Evolutionary conservation across 1,140 invertebrate genomes (phyloP).

Genomic region (Thrips palmi): DNA sequence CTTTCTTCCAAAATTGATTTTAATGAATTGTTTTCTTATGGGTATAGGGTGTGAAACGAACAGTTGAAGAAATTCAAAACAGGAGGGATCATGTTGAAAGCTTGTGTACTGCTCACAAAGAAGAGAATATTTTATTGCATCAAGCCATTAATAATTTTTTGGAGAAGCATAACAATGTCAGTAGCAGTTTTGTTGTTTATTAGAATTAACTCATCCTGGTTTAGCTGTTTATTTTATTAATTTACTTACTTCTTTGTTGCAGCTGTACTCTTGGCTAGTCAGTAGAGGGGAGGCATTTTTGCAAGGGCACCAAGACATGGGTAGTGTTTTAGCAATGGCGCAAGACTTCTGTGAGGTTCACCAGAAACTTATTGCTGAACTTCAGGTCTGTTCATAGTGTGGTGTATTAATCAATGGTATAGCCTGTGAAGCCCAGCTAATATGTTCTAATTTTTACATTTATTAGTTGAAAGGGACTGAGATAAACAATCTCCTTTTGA

Average conservation of each 20-base stretch:
- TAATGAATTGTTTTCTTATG: constrained; percentile 10
- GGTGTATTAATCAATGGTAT: not conserved
- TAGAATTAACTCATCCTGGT: not conserved
- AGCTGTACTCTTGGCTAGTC: constrained; percentile 36
- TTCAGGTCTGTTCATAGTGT: constrained; percentile 33
- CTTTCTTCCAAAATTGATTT: not conserved
- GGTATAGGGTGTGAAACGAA: constrained; percentile 40
- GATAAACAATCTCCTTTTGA: constrained; percentile 37
- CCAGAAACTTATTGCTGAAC: constrained; percentile 49
- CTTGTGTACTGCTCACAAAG: constrained; percentile 45
- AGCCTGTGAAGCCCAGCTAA: no score
- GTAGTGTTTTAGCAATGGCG: constrained; percentile 43
- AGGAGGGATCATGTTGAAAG: constrained; percentile 44
- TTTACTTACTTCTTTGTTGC: constrained; percentile 5
- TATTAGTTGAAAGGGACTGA: constrained; percentile 44
- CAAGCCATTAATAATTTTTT: constrained; percentile 46
- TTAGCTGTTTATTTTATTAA: not conserved
- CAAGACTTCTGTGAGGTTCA: constrained; percentile 59
- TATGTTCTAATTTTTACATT: constrained; percentile 14
- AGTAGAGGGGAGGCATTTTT: constrained; percentile 53
- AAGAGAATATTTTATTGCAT: constrained; percentile 50
- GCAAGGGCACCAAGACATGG: constrained; percentile 55
- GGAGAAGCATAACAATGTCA: constrained; percentile 46
- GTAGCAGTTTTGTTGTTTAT: constrained; percentile 12
- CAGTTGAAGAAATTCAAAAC: constrained; percentile 55